phyloP scores from a whole-genome alignment of 2,113 vertebrate species.

The Dipodomys ordii region DNA sequence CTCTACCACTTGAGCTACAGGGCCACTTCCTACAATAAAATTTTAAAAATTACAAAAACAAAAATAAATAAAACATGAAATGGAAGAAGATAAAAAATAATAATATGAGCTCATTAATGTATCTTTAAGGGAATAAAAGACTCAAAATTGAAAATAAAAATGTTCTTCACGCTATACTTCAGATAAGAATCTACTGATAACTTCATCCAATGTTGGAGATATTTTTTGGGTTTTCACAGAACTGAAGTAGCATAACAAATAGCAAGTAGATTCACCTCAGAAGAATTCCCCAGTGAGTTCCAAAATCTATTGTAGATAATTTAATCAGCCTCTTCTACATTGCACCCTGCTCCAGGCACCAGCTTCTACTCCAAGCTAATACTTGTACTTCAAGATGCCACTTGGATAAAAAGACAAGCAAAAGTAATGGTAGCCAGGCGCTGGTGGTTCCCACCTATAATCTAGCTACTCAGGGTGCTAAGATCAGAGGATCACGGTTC shows the following conservation, averaged over 20 bases:
- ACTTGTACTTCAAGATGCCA: not conserved
- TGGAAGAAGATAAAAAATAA: not conserved
- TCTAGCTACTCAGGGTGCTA: no score
- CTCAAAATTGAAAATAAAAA: no score
- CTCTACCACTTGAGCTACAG: no score
- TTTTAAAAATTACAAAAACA: no score
- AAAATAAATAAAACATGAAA: no score
- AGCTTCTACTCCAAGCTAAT: not conserved
- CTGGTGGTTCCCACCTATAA: no score
- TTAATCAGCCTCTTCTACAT: not conserved
- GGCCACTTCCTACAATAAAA: no score
- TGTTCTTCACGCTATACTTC: not conserved
- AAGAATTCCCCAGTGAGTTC: not conserved
- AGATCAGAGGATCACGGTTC: no score
- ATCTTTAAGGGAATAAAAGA: no score
- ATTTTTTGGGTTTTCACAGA: conserved; percentile 47
- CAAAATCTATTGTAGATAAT: not conserved
- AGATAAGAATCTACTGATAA: not conserved
- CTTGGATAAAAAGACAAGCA: not conserved
- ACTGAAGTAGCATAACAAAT: not conserved
- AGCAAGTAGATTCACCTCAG: not conserved
- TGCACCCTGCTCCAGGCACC: no score
- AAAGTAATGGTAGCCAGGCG: not conserved
- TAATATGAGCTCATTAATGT: not conserved
- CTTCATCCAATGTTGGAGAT: not conserved